Evolutionary conservation across 2,888 invertebrate genomes (phyloP).

Genomic region (Orgyia antiqua): DNA sequence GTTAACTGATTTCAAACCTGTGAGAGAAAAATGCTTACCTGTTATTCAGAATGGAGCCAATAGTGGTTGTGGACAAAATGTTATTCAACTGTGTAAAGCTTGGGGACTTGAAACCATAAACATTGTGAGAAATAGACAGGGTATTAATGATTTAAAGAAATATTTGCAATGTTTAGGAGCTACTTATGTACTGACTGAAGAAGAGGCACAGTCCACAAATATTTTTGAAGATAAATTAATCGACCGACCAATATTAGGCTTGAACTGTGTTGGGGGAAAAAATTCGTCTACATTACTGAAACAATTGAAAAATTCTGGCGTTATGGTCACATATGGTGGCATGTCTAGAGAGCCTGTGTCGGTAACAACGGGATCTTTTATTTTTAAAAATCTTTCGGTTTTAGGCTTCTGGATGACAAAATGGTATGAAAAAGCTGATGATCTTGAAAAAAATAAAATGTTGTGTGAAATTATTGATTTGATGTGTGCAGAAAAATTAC

Average conservation of each 20-base stretch:
- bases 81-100: slow-evolving; percentile 93
- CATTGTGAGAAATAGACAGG: slow-evolving; percentile 89
- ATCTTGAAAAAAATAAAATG: slow-evolving; percentile 83
- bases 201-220: slow-evolving; percentile 52
- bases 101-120: slow-evolving; percentile 90
- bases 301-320: slow-evolving; percentile 84
- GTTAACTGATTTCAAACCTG: slow-evolving; percentile 90
- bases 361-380: slow-evolving; percentile 85
- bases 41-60: slow-evolving; percentile 99
- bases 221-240: slow-evolving; percentile 69
- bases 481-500: slow-evolving; percentile 84
- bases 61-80: slow-evolving; percentile 96
- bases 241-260: slow-evolving; percentile 86
- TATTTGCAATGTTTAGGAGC: slow-evolving; percentile 89
- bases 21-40: slow-evolving; percentile 83
- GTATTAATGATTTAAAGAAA: slow-evolving; percentile 82
- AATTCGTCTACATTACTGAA: slow-evolving; percentile 87
- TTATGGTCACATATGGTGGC: slow-evolving; percentile 98
- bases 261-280: slow-evolving; percentile 98
- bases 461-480: slow-evolving; percentile 84
- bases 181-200: slow-evolving; percentile 86
- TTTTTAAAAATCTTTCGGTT: slow-evolving; percentile 92
- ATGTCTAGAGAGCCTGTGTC: slow-evolving; percentile 97
- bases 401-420: slow-evolving; percentile 97
- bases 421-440: slow-evolving; percentile 86